Conservation (phyloP, 2,797 vertebrate genomes). For the Carduelis carduelis region DNA sequence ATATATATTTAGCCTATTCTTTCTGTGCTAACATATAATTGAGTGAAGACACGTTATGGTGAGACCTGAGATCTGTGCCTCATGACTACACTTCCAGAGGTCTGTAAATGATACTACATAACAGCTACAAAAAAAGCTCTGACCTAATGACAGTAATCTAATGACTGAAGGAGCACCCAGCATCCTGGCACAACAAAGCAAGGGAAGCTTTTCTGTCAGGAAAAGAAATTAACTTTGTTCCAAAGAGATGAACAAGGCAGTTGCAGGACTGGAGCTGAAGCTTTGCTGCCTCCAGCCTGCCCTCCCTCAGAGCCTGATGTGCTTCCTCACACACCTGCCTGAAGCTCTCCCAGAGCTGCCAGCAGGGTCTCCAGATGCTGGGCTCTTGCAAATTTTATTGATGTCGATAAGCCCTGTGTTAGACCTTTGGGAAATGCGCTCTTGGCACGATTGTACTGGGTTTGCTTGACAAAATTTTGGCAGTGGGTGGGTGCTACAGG, state of each 20-base stretch:
- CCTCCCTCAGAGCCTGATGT: not conserved
- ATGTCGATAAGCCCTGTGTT: not conserved
- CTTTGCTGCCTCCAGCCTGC: not conserved
- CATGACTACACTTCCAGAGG: not conserved
- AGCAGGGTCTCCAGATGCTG: not conserved
- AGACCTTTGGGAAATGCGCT: rapidly evolving
- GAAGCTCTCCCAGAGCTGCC: not conserved
- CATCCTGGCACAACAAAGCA: not conserved
- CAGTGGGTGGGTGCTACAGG: not conserved
- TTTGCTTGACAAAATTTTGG: not conserved
- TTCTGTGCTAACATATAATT: not conserved
- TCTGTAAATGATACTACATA: not conserved
- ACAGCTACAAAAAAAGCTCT: not conserved
- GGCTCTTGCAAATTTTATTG: not conserved
- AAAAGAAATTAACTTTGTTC: not conserved
- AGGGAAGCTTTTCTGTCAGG: not conserved
- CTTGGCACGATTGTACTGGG: rapidly evolving
- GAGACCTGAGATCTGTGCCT: not conserved
- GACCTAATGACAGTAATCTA: not conserved
- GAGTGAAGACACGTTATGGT: not conserved
- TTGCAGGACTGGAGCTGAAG: not conserved
- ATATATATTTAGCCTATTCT: not conserved
- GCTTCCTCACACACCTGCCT: not conserved
- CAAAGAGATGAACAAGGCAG: rapidly evolving
- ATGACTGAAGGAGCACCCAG: not conserved